Evolutionary conservation across 2,113 vertebrate genomes (phyloP).

Genomic region (Ceyx margarethae): DNA sequence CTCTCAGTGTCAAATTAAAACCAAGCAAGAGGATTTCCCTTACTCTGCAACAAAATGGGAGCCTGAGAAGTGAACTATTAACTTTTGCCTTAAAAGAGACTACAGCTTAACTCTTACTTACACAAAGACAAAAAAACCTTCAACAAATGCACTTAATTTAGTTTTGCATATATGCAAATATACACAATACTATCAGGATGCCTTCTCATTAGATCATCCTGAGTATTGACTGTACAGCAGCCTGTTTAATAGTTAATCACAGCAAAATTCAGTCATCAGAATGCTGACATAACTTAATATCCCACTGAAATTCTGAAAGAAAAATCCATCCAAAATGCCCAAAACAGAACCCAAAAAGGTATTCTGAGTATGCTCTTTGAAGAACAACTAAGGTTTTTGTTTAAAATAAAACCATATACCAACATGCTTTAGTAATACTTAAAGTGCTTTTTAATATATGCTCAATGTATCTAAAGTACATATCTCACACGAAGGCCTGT

Average conservation of each 20-base stretch:
- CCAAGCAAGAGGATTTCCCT: background rate
- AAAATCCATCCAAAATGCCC: accelerated
- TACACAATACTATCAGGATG: background rate
- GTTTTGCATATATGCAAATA: background rate
- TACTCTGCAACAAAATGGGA: background rate
- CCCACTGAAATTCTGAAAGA: background rate
- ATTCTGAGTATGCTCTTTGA: background rate
- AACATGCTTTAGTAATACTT: background rate
- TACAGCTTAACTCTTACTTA: background rate
- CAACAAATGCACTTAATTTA: background rate
- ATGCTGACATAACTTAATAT: background rate
- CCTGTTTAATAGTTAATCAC: background rate
- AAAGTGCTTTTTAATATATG: background rate
- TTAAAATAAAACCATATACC: background rate
- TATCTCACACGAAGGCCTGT: background rate
- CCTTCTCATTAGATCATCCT: background rate
- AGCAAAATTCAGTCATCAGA: background rate
- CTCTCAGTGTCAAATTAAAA: background rate
- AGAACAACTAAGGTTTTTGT: background rate
- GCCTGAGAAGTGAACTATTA: background rate
- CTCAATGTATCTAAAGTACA: background rate
- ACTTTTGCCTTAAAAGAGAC: background rate
- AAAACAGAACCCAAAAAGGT: background rate
- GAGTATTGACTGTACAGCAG: background rate
- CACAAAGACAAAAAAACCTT: background rate